Conservation (phyloP, 1,140 invertebrate species). For the Calliphora vicina region DNA sequence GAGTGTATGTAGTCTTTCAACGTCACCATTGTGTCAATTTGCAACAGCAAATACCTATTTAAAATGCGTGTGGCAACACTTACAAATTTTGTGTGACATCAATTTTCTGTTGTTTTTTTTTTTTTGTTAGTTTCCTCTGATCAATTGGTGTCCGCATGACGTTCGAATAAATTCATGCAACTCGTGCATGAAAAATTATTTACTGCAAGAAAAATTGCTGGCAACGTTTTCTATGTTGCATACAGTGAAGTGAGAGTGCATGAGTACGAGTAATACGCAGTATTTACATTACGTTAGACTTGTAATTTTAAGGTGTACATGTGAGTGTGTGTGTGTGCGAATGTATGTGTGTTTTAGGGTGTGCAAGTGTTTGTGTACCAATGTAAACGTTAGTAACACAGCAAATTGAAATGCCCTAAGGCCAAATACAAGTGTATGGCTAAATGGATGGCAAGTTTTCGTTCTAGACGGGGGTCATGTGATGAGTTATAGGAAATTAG, state of each 20-base stretch:
- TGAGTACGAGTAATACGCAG: background rate
- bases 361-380: background rate
- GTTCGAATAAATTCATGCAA: conserved; percentile 21
- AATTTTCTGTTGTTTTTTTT: background rate
- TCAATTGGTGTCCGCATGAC: conserved; percentile 35
- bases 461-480: background rate
- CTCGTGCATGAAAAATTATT: conserved; percentile 41
- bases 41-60: conserved; percentile 28
- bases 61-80: conserved; percentile 34
- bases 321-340: background rate
- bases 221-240: conserved; percentile 16
- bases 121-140: background rate
- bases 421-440: conserved; percentile 21
- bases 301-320: too few relatives aligned
- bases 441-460: background rate
- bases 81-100: conserved; percentile 34
- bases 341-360: too few relatives aligned
- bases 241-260: background rate
- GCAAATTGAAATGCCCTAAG: conserved; percentile 20
- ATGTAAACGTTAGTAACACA: conserved; percentile 5
- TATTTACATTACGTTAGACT: conserved; percentile 16
- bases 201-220: conserved; percentile 40
- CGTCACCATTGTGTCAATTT: background rate
- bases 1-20: background rate
- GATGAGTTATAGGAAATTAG: too few relatives aligned